These are phyloP conservation scores for Endomychus coccineus DNA, from an alignment of 2,888 invertebrate genomes.

Conservation along the genomic window DNA sequence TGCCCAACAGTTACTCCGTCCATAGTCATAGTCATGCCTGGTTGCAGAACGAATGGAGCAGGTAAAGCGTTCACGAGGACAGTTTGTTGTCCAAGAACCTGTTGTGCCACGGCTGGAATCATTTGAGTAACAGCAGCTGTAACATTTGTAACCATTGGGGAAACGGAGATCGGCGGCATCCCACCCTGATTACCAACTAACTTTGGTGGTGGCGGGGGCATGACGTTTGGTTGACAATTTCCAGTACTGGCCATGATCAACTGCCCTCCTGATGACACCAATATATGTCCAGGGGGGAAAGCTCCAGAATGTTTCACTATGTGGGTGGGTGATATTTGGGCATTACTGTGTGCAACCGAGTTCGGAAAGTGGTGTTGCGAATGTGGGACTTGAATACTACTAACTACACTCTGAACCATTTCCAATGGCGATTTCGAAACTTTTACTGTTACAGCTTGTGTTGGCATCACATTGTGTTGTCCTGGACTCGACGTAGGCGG, in stretches of 20 bases:
- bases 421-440: conserved; percentile 60
- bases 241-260: conserved; percentile 56
- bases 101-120: conserved; percentile 49
- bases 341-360: conserved; percentile 32
- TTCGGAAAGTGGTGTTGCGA: conserved; percentile 33
- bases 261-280: conserved; percentile 71
- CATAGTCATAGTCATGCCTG: conserved; percentile 63
- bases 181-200: conserved; percentile 35
- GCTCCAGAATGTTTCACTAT: conserved; percentile 46
- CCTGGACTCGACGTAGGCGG: conserved; percentile 38
- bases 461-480: conserved; percentile 14
- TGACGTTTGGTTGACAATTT: conserved; percentile 52
- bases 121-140: conserved; percentile 56
- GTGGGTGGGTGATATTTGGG: conserved; percentile 40
- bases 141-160: conserved; percentile 58
- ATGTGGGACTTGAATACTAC: conserved; percentile 56
- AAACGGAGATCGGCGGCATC: conserved; percentile 55
- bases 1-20: conserved; percentile 56
- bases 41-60: conserved; percentile 71
- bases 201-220: conserved; percentile 55
- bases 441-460: conserved; percentile 36
- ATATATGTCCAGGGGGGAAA: conserved; percentile 59
- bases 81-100: conserved; percentile 66
- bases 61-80: conserved; percentile 75
- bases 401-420: conserved; percentile 72